A percentile compares a stretch with the other conserved stretches of the same genome.
Evolutionary conservation across 2,113 vertebrate species (phyloP).

Genomic region (Neomonachus schauinslandi): DNA sequence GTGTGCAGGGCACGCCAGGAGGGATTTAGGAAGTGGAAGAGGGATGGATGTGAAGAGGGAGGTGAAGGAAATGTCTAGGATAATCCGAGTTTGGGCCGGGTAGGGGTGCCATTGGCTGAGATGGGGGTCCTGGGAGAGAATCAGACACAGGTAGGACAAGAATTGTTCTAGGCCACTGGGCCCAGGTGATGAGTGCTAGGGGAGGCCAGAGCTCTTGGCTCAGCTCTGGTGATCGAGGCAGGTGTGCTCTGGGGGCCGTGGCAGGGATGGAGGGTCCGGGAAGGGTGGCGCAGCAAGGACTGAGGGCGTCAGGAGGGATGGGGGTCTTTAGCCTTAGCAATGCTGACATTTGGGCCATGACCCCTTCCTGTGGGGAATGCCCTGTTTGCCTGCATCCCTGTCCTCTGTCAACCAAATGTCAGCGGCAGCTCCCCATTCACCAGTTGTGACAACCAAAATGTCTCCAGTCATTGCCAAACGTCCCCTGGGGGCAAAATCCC

Average conservation of each 20-base stretch:
- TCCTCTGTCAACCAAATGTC: background rate
- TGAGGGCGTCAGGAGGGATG: background rate
- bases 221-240: background rate
- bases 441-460: background rate
- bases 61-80: background rate
- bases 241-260: background rate
- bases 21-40: background rate
- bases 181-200: background rate
- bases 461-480: background rate
- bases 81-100: fast-evolving
- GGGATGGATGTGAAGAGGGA: background rate
- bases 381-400: background rate
- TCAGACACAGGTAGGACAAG: background rate
- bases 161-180: background rate
- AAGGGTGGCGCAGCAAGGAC: background rate
- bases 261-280: background rate
- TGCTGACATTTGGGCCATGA: background rate
- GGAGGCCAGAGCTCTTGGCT: background rate
- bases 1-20: too few species aligned
- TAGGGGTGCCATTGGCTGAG: background rate
- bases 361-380: background rate
- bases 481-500: background rate
- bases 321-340: fast-evolving
- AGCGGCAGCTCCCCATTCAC: background rate
- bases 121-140: background rate